Evolutionary conservation across 2,113 vertebrate species (phyloP), one percentile per base, ranked within the genome.

Genomic region (Lontra canadensis): DNA sequence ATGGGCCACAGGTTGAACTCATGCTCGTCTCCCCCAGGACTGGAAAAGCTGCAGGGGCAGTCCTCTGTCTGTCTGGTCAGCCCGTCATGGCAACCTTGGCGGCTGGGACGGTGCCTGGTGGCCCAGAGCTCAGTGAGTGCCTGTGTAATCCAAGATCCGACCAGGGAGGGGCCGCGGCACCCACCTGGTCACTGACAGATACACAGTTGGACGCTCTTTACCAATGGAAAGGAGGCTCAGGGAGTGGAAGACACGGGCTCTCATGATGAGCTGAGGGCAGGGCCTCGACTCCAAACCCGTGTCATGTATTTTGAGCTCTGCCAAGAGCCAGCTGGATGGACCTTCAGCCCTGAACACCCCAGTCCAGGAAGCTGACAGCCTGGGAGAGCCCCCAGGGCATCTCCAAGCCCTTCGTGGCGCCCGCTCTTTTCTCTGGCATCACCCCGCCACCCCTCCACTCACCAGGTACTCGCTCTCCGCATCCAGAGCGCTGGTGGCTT

Each of bases 401-500:
- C 13, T 44, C 49, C 9, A 3, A 42, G 44, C 36, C 82, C 55
- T 25, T 82, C 74, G 39, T 11, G 34, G 47, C 2, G 0, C 26
- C 39, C 1, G 1, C 11, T 14, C 18, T 36, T 23, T 7, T 14
- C 36, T 74, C 23, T 1, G 36, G 36, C 20, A 17, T 1, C 44
- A 13, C 20, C 55, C 15, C 0, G 0, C 34, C 47, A 5, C 17
- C 63, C 34, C 0, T 0, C 18, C 0, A 95, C 99, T 99, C 96
- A 99, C 99, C 71, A 99, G 98, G 29, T 99, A 99, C 96, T 99
- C 99, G 1, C 99, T 99, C 95, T 99, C 99, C 0, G 99, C 99
- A 17, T 99, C 99, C 98, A 99, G 98, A 0, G 99, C 99, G 0
- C 99, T 99, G 29, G 99, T 99, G 69, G 99, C 99, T 98, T 99